Evolutionary conservation across 2,797 vertebrate genomes (phyloP), one percentile per base, ranked within the genome.

Genomic region (Gadopsis marmoratus): DNA sequence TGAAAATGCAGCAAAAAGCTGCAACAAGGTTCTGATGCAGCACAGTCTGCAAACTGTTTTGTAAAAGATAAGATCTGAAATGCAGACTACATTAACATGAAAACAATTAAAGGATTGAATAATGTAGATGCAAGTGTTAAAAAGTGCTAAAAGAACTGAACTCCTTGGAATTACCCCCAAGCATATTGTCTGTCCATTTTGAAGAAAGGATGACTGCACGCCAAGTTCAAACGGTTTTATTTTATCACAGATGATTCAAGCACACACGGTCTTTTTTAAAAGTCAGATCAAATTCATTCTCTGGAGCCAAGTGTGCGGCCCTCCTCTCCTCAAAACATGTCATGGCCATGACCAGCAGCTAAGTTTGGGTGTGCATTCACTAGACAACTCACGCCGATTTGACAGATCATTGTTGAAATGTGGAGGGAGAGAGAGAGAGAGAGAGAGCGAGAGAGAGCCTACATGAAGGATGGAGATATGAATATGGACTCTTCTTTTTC

Each of bases 51-150:
- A 56, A 71, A 35, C 26, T 37, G 7, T 54, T 54, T 48, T 33
- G 12, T 23, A 54, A 67, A 55, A 55, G 50, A n/a, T 41, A 73
- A 54, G 7, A 14, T 21, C 45, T 26, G 21, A 70, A 79, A 65
- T 1, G 0, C 65, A 50, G 14, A 19, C 17, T 13, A 41, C 47
- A 54, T 69, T 35, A n/a, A 60, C 35, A 29, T 39, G 43, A 56
- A 41, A 33, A 41, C 26, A 47, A 31, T 19, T 41, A 6, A 62
- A 56, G 7, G 13, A 19, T 21, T 23, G 45, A 3, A 21, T 26
- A 16, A 2, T 45, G 5, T 13, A 29, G 17, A 48, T 55, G 19
- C 2, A 31, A 19, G 23, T 62, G 56, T 48, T n/a, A 41, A 23
- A 65, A n/a, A 4, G 4, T 37, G 50, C 48, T 14, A 17, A 31